Evolutionary conservation across 2,797 vertebrate genomes (phyloP), one percentile per base, ranked within the genome.

Genomic region (Mus minutoides): DNA sequence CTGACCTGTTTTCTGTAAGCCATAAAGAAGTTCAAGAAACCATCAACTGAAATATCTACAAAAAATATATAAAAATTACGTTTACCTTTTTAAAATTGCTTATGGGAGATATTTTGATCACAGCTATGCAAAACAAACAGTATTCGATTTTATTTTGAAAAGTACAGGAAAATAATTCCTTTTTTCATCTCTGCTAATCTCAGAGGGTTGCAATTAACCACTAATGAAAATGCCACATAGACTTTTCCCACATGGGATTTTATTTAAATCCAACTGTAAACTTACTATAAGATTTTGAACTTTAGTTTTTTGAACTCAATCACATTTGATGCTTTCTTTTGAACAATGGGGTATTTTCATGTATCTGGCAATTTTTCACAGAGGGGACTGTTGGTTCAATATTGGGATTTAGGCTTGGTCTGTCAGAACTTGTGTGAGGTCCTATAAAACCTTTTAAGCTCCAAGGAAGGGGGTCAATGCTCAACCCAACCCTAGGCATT

Each of bases 341-440:
- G 75, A 94, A 76, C 52, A 71, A 7, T n/a, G 34, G 1, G 13
- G 6, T 29, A n/a, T 92, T 95, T 83, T 88, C 16, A 43, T 26
- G 10, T 49, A 14, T 40, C 54, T 79, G 69, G 26, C 14, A 49
- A 0, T 67, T 83, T 95, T 93, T 96, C 76, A 91, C 77, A 90
- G 71, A 54, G 14, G 58, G 43, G 10, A 88, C 21, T 71, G 0
- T 82, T 89, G 78, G 24, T 75, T 56, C 52, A 83, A 7, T 49
- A 92, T 90, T 56, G 73, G 37, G 46, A 96, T 82, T 88, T 88
- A 78, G n/a, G 10, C 12, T 73, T 87, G 34, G 31, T 88, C 85
- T 78, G 13, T 95, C 67, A 93, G 40, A 97, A 91, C 34, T 77
- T 91, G 54, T 75, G 9, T 84, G 79, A 85, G 37, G 86, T 95